Conservation (phyloP, 2,888 invertebrate species). For the Aphidoletes aphidimyza region DNA sequence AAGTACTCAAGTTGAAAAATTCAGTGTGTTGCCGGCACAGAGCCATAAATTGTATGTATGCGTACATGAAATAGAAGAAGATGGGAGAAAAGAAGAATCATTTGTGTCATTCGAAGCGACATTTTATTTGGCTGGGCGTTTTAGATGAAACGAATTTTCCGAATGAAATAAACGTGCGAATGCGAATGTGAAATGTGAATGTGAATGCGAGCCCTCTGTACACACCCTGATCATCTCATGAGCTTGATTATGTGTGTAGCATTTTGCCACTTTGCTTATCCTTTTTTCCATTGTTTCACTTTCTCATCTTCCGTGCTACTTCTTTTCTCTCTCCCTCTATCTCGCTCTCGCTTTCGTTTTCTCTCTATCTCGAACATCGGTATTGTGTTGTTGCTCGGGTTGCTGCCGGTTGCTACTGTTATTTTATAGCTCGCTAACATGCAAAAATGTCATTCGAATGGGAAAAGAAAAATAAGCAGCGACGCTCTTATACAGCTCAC, state of each 20-base stretch:
- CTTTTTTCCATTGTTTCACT: not conserved
- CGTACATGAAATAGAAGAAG: too few relatives aligned
- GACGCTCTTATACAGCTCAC: not conserved
- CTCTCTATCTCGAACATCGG: not conserved
- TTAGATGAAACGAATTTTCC: slow-evolving; percentile 3
- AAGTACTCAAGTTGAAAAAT: too few relatives aligned
- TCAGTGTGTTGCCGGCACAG: not conserved
- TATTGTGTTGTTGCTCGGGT: not conserved
- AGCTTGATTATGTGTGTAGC: not conserved
- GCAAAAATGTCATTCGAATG: slow-evolving; percentile 27
- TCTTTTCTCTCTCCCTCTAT: not conserved
- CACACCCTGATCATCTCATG: slow-evolving; percentile 4
- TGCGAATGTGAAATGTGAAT: too few relatives aligned
- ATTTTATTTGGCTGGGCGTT: slow-evolving; percentile 29
- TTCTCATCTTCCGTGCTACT: not conserved
- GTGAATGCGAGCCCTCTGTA: too few relatives aligned
- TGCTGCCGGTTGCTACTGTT: not conserved
- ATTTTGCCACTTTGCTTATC: slow-evolving; percentile 16
- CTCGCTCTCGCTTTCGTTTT: not conserved
- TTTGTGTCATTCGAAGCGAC: slow-evolving; percentile 3
- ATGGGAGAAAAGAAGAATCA: not conserved
- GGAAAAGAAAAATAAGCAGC: not conserved
- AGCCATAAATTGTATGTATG: not conserved
- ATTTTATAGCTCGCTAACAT: not conserved
- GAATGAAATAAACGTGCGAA: not conserved